Base-by-base conservation (phyloP, 2,113 vertebrate species). In the Sceloporus tristichus region DNA sequence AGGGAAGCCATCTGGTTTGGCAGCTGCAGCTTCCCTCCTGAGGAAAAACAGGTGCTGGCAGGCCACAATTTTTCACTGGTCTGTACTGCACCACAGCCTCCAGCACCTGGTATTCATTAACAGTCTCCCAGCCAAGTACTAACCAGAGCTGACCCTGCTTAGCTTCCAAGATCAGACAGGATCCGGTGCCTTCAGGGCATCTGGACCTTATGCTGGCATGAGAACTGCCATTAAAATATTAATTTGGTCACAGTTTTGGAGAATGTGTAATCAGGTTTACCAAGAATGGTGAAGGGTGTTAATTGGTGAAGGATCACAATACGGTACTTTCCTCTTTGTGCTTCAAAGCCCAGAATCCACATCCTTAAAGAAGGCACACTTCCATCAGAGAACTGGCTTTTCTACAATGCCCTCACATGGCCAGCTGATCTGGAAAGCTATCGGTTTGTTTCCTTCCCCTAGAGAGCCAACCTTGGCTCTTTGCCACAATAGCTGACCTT, bases 401-500 rank as follows among this genome's bases (percentile, higher is more conserved):
- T 0, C 14, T 42, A 48, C 79, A 23, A 38, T 2, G 78, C 85
- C 27, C 83, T 71, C 86, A 85, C 27, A 0, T 0, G 27, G 85
- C 89, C 89, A 80, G 54, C 19, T 0, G 0, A 68, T 85, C 84
- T 86, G 80, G 71, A 84, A 77, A 89, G 76, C 87, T 85, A 71
- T 65, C 0, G 1, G 34, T 29, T 86, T 79, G 73, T 48, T 29
- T 23, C 65, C 62, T 86, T 21, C 85, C 85, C 71, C 53, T 14
- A 0, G 0, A 66, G 23, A 88, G 40, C 68, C 40, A 85, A 59
- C 71, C 83, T 77, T 40, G 92, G 88, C 92, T 89, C 78, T 88
- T 80, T 86, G 91, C 93, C 91, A 91, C 89, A 62, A 90, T 77
- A 87, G 81, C 87, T 94, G 91, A 91, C 91, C 83, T 94, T 94